A percentile compares a stretch with the other conserved stretches of the same genome.
Conservation (phyloP, 2,888 invertebrate species). For the Acleris sparsana region DNA sequence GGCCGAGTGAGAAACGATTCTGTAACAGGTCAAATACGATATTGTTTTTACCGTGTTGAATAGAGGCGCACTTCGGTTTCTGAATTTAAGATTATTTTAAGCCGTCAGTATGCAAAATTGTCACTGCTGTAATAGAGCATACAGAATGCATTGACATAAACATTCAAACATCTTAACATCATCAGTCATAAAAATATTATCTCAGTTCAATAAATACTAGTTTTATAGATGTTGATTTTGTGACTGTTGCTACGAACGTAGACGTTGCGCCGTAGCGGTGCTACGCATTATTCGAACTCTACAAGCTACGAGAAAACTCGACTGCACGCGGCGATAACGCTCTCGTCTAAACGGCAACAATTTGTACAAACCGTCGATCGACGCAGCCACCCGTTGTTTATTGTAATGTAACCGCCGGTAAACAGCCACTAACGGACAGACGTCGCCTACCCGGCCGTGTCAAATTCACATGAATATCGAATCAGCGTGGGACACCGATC, state of each 20-base stretch:
- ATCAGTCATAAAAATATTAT: too few species aligned
- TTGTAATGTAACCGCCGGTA: conserved; percentile 20
- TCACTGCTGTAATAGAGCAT: too few species aligned
- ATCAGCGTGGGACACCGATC: conserved; percentile 16
- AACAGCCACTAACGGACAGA: conserved; percentile 23
- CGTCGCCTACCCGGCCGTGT: conserved; percentile 4
- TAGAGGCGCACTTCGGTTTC: too few species aligned
- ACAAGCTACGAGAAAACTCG: background rate
- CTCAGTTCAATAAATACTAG: background rate
- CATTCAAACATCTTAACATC: too few species aligned
- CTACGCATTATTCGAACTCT: conserved; percentile 3
- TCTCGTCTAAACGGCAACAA: too few species aligned
- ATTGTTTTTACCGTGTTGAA: too few species aligned
- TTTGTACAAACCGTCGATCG: background rate
- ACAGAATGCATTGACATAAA: too few species aligned
- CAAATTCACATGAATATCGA: conserved; percentile 26
- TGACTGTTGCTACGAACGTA: background rate
- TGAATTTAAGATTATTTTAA: too few species aligned
- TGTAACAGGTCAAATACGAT: too few species aligned
- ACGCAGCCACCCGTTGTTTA: conserved; percentile 12
- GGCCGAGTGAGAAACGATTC: too few species aligned
- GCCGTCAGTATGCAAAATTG: too few species aligned
- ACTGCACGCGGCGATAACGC: conserved; percentile 2
- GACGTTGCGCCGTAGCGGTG: conserved; percentile 13
- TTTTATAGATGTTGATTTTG: background rate